These are phyloP conservation scores for Smittia aterrima DNA, from an alignment of 2,888 invertebrate genomes.

Conservation along the genomic window DNA sequence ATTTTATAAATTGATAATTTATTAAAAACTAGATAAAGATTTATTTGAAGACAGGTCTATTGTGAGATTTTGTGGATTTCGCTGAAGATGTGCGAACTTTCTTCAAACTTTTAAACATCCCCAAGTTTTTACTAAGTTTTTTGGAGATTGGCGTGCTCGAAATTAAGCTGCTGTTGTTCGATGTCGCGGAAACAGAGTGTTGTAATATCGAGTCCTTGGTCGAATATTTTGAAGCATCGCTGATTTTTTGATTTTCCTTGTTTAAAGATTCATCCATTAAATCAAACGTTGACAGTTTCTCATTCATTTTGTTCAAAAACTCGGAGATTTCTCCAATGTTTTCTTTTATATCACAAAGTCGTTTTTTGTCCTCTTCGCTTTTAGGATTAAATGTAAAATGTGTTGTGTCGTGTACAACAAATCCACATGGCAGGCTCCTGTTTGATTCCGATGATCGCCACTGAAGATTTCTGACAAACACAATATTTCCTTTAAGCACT, in stretches of 20 bases:
- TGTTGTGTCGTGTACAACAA: slow-evolving; percentile 61
- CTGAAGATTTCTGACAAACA: slow-evolving; percentile 65
- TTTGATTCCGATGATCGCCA: slow-evolving; percentile 57
- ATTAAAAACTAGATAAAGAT: too few species aligned
- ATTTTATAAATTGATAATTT: too few species aligned
- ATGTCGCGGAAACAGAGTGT: too few species aligned
- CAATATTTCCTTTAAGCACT: slow-evolving; percentile 58
- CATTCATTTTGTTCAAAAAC: neutral
- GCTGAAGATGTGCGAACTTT: too few species aligned
- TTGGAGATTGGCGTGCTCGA: too few species aligned
- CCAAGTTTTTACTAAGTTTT: too few species aligned
- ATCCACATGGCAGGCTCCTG: slow-evolving; percentile 58
- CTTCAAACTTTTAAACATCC: too few species aligned
- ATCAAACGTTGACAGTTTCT: neutral
- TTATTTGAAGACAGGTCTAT: too few species aligned
- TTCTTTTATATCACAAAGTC: slow-evolving; percentile 55
- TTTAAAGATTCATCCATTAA: neutral
- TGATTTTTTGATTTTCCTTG: neutral
- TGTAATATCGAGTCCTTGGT: too few species aligned
- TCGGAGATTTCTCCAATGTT: slow-evolving; percentile 43
- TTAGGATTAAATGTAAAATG: slow-evolving; percentile 63
- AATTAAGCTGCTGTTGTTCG: too few species aligned
- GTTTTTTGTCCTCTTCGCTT: slow-evolving; percentile 55
- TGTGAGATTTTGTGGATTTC: too few species aligned
- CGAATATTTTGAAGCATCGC: too few species aligned